Base-by-base conservation (phyloP, 2,797 vertebrate genomes). In the Melanotaenia pygmaea region DNA sequence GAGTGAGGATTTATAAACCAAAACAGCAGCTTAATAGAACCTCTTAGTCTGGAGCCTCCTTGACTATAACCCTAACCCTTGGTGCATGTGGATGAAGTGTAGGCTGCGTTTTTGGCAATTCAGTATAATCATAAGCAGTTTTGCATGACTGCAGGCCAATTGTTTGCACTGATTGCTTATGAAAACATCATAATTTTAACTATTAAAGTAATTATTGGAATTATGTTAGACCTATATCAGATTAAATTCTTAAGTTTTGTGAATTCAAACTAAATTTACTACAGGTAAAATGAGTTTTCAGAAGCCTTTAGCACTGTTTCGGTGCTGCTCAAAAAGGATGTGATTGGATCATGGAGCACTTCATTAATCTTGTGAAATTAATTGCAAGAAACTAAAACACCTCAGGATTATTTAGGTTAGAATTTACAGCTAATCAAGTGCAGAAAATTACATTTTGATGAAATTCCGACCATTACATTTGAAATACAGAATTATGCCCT, bases 131-230 rank as follows among this genome's bases (percentile, higher is more conserved):
- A 60, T 38, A 22, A 59, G 47, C 63, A 24, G 43, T 68, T 67
- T 75, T 72, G 22, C 24, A 4, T 72, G 70, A 80, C 59, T 61
- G 71, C 20, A 73, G 26, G 69, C 34, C 50, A 68, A 58, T 59
- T 86, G 85, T 79, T 70, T 75, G 57, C 63, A 80, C 53, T 6
- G 14, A 30, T 16, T 56, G 14, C 30, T 57, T 30, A 32, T 56
- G 16, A 57, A 57, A 30, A 57, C n/a, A 65, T 68, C 65, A 51
- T 67, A 72, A 70, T 67, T 32, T n/a, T 60, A 47, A 38, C 56
- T 56, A 61, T 72, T 74, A 59, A 62, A 45, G 57, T 4, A 28
- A 28, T 28, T 28, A 28, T 28, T 54, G 13, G 26, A 24, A 54
- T 54, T 24, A 22, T 24, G 5, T 54, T 1, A 54, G 5, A 24